Percentiles rank a stretch among this genome's conserved stretches.
Conservation (phyloP, 2,797 vertebrate species). For the Lindbergichthys nudifrons region DNA sequence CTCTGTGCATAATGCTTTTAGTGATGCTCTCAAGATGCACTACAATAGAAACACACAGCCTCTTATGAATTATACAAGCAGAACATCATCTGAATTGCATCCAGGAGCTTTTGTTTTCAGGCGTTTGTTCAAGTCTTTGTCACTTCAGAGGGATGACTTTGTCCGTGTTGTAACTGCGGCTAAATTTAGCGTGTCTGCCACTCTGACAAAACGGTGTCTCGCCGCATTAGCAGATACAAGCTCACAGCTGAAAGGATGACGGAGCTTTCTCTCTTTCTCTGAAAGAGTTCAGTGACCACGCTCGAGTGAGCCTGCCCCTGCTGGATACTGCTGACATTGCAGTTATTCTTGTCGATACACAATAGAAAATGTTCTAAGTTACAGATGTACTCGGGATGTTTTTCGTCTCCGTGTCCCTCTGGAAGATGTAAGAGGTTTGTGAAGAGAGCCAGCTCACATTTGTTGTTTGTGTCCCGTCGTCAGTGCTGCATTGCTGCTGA, state of each 20-base stretch:
- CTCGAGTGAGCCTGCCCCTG: constrained; percentile 29
- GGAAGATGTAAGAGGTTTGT: constrained; percentile 24
- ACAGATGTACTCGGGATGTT: constrained; percentile 8
- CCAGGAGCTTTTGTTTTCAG: constrained; percentile 29
- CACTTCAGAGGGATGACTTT: constrained; percentile 39
- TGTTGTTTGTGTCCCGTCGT: constrained; percentile 33
- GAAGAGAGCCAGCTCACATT: constrained; percentile 22
- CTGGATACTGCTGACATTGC: constrained; percentile 39
- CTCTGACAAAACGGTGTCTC: constrained; percentile 49
- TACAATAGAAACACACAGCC: constrained; percentile 35
- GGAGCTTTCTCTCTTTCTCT: constrained; percentile 17
- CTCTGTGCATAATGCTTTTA: constrained; percentile 30
- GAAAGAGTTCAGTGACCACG: constrained; percentile 24
- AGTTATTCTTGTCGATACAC: constrained; percentile 3
- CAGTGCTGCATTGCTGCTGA: constrained; percentile 35
- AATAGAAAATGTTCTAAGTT: constrained; percentile 17
- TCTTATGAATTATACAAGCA: constrained; percentile 55
- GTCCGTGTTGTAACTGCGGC: constrained; percentile 31
- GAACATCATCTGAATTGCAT: constrained; percentile 22
- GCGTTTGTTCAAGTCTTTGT: constrained; percentile 35
- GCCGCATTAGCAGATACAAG: constrained; percentile 45
- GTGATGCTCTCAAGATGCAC: constrained; percentile 28
- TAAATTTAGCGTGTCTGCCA: constrained; percentile 61
- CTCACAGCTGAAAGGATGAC: constrained; percentile 47
- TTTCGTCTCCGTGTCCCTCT: constrained; percentile 12